These are phyloP conservation scores for Apodemus speciosus DNA, from an alignment of 2,113 vertebrate species.

Conservation along the genomic window DNA sequence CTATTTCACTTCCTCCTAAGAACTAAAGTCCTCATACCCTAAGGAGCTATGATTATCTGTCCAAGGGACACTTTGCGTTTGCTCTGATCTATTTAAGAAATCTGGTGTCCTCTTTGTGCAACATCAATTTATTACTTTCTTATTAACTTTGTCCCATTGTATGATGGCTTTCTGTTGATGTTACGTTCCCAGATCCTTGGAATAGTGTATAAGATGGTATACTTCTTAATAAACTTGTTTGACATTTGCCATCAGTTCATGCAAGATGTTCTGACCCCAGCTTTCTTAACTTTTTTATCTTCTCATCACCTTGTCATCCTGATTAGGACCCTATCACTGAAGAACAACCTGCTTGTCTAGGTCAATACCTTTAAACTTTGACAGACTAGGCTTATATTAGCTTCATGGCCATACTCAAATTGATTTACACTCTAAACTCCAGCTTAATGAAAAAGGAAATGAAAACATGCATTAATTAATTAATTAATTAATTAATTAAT, in stretches of 20 bases:
- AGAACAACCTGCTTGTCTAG: background rate
- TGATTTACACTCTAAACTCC: background rate
- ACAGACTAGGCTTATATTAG: background rate
- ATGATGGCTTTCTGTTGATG: background rate
- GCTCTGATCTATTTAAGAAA: background rate
- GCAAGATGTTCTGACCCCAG: background rate
- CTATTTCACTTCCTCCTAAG: background rate
- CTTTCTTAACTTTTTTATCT: background rate
- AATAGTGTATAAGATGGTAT: background rate
- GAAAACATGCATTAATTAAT: conserved; percentile 23
- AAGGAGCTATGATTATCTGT: background rate
- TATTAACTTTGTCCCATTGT: too few relatives aligned
- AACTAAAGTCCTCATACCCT: background rate
- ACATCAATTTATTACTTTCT: background rate
- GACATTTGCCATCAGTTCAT: background rate
- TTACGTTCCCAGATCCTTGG: background rate
- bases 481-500: too few relatives aligned
- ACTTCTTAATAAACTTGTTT: background rate
- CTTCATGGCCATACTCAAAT: background rate
- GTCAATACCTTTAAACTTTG: background rate
- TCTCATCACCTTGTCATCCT: background rate
- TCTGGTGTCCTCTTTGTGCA: background rate
- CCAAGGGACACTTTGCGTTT: background rate
- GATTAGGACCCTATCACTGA: background rate
- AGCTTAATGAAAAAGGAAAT: conserved; percentile 30